Percentiles rank a stretch among this genome's conserved stretches.
phyloP scores from a whole-genome alignment of 2,888 invertebrate genomes.

The Phyllotreta striolata region DNA sequence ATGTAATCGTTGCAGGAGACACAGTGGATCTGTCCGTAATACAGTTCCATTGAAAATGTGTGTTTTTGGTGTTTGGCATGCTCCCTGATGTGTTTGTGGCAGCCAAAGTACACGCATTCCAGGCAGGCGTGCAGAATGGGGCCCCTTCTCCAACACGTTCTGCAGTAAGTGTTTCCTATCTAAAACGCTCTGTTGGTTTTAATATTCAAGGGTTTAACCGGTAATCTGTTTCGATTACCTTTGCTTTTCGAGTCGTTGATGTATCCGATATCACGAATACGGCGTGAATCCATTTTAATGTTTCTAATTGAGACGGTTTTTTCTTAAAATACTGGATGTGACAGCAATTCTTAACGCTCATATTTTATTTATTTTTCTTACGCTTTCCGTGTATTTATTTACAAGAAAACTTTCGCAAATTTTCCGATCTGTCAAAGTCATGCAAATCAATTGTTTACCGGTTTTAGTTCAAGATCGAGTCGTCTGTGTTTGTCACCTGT shows the following conservation, averaged over 20 bases:
- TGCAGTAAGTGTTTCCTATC: slow-evolving; percentile 65
- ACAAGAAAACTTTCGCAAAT: too few species aligned
- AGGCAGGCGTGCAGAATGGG: slow-evolving; percentile 85
- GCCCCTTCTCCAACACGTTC: slow-evolving; percentile 79
- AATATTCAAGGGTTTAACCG: not conserved
- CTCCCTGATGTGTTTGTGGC: slow-evolving; percentile 87
- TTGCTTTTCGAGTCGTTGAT: slow-evolving; percentile 80
- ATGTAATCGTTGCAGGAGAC: slow-evolving; percentile 91
- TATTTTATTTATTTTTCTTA: slow-evolving; percentile 26
- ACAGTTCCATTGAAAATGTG: slow-evolving; percentile 84
- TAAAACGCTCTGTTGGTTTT: slow-evolving; percentile 10
- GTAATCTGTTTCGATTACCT: slow-evolving; percentile 66
- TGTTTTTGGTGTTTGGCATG: slow-evolving; percentile 86
- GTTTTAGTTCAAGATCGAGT: too few species aligned
- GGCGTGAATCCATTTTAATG: slow-evolving; percentile 75
- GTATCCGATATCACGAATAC: slow-evolving; percentile 87
- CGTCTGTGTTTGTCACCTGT: too few species aligned
- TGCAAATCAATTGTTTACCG: too few species aligned
- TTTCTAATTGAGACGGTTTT: slow-evolving; percentile 69
- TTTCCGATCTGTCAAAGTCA: too few species aligned
- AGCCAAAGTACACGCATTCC: slow-evolving; percentile 94
- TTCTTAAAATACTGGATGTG: slow-evolving; percentile 83
- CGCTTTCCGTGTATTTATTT: too few species aligned
- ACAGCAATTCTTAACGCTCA: slow-evolving; percentile 69
- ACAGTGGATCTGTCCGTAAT: slow-evolving; percentile 90